A percentile compares a stretch with the other conserved stretches of the same genome.
These are phyloP conservation scores for Cerastis rubricosa DNA, from an alignment of 2,888 invertebrate species.

Conservation along the genomic window DNA sequence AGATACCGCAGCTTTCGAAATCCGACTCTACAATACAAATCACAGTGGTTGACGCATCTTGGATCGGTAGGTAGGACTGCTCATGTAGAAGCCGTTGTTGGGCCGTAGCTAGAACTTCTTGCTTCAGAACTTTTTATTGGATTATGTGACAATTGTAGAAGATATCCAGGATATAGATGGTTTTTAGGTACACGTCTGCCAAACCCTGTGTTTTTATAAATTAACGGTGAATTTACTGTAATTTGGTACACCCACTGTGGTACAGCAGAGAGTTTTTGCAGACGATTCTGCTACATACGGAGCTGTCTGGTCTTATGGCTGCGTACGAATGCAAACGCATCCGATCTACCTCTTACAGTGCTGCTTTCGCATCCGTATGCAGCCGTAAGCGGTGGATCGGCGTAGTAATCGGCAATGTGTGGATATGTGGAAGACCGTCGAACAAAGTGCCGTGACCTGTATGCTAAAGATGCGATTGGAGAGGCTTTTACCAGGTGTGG, in stretches of 20 bases:
- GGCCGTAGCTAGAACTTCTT: neutral
- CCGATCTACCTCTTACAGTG: neutral
- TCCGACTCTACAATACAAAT: slow-evolving; percentile 83
- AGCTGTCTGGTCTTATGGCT: neutral
- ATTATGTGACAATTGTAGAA: neutral
- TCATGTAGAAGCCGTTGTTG: neutral
- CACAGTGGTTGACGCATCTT: slow-evolving; percentile 87
- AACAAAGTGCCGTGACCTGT: too few relatives aligned
- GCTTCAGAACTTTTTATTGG: neutral
- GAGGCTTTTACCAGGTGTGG: neutral
- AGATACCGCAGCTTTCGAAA: slow-evolving; percentile 89
- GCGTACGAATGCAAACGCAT: neutral
- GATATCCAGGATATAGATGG: neutral
- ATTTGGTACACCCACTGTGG: neutral
- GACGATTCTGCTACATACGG: neutral
- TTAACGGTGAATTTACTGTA: neutral
- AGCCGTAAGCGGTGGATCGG: neutral
- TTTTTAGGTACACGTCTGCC: neutral
- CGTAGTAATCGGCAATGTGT: neutral
- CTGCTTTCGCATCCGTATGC: neutral
- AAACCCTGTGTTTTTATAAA: neutral
- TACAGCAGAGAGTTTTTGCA: neutral
- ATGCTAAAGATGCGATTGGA: too few relatives aligned
- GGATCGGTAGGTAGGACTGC: slow-evolving; percentile 89
- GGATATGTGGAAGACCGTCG: too few relatives aligned